A percentile compares a stretch with the other conserved stretches of the same genome.
Evolutionary conservation across 2,797 vertebrate genomes (phyloP).

Genomic region (Diglossa cyanea): DNA sequence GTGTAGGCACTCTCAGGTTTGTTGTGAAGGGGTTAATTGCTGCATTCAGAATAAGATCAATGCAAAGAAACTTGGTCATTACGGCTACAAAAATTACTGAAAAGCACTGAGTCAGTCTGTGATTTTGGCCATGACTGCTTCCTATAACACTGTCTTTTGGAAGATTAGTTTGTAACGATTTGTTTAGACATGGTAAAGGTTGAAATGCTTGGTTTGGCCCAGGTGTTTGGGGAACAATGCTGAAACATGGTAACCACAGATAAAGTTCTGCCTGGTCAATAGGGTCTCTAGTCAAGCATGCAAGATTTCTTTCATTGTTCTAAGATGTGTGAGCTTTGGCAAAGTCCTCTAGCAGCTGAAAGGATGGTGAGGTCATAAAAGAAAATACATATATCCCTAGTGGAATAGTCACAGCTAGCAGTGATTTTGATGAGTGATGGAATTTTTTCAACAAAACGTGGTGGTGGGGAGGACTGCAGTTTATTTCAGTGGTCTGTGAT

Average conservation of each 20-base stretch:
- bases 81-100: background rate
- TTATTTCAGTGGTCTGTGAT: background rate
- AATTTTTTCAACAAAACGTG: background rate
- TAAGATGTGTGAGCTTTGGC: background rate
- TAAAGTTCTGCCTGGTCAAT: background rate
- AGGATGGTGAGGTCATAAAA: background rate
- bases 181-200: background rate
- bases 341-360: background rate
- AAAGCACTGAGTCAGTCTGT: background rate
- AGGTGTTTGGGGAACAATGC: constrained; percentile 59
- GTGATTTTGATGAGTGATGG: background rate
- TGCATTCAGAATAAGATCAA: background rate
- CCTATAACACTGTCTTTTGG: background rate
- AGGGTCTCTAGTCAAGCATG: constrained; percentile 29
- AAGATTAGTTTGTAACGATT: background rate
- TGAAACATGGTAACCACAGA: background rate
- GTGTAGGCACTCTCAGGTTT: background rate
- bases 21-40: background rate
- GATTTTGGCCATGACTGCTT: background rate
- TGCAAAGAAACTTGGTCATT: background rate
- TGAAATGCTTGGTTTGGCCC: constrained; percentile 47
- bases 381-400: background rate
- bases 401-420: background rate
- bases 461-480: background rate
- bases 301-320: constrained; percentile 42